These are phyloP conservation scores for Sminthurides aquaticus DNA, from an alignment of 2,888 invertebrate species.

Conservation along the genomic window DNA sequence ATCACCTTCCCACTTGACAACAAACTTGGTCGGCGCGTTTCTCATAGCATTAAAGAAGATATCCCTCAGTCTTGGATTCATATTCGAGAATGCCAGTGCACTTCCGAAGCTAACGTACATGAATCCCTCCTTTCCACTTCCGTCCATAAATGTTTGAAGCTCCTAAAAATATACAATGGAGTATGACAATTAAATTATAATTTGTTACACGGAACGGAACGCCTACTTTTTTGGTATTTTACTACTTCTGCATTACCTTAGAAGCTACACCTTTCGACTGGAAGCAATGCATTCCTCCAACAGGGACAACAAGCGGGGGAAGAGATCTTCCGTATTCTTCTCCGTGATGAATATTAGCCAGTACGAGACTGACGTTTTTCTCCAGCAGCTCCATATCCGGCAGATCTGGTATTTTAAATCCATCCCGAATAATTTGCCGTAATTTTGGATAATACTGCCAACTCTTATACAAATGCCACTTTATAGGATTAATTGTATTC, in stretches of 20 bases:
- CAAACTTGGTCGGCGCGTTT: slow-evolving; percentile 26
- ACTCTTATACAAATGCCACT: slow-evolving; percentile 20
- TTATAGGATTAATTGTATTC: slow-evolving; percentile 27
- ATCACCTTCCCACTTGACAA: slow-evolving; percentile 31
- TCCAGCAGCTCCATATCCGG: slow-evolving; percentile 28
- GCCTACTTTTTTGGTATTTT: too few relatives aligned
- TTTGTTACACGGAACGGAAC: too few relatives aligned
- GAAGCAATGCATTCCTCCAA: slow-evolving; percentile 27
- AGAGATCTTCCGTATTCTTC: slow-evolving; percentile 33
- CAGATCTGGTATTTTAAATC: slow-evolving; percentile 19
- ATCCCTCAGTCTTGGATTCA: slow-evolving; percentile 4
- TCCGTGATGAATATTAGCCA: slow-evolving; percentile 31
- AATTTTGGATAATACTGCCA: slow-evolving; percentile 27
- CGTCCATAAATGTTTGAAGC: slow-evolving; percentile 19
- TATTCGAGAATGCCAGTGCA: slow-evolving; percentile 10
- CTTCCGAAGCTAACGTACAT: slow-evolving; percentile 22
- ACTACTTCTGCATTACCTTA: too few relatives aligned
- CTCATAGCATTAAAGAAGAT: slow-evolving; percentile 31
- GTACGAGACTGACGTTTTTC: slow-evolving; percentile 28
- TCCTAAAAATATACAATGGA: slow-evolving; percentile 11
- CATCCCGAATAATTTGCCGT: slow-evolving; percentile 18
- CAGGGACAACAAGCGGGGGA: slow-evolving; percentile 27
- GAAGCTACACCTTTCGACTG: slow-evolving; percentile 7
- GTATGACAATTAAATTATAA: not conserved
- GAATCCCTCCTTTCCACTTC: slow-evolving; percentile 11